These are phyloP conservation scores for Chascanopsetta lugubris DNA, from an alignment of 2,113 vertebrate species.

Conservation along the genomic window DNA sequence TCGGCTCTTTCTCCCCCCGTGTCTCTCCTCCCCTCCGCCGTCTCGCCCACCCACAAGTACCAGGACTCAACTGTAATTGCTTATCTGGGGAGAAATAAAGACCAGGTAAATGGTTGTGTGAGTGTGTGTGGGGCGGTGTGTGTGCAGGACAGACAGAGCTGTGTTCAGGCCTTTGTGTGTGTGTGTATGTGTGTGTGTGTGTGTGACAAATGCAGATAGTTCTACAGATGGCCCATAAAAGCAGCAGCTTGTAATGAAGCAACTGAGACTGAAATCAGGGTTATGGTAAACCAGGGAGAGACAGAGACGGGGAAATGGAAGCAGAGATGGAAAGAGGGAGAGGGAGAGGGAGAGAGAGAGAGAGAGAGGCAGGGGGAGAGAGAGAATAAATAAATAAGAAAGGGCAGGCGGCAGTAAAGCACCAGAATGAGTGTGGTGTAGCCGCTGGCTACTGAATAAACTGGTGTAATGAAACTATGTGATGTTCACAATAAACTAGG, in stretches of 20 bases:
- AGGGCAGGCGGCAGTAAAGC: slow-evolving; percentile 60
- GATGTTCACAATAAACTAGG: slow-evolving; percentile 62
- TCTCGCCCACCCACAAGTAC: slow-evolving; percentile 31
- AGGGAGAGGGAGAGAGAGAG: slow-evolving; percentile 26
- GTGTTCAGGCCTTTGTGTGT: slow-evolving; percentile 12
- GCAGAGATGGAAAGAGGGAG: slow-evolving; percentile 37
- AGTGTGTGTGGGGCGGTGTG: slow-evolving; percentile 10
- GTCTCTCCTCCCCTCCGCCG: slow-evolving; percentile 1
- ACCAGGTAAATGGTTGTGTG: slow-evolving; percentile 53
- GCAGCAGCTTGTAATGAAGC: slow-evolving; percentile 79
- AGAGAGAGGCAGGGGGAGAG: slow-evolving; percentile 41
- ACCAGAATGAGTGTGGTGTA: slow-evolving; percentile 46
- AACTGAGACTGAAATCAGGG: slow-evolving; percentile 77
- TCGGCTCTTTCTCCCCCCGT: slow-evolving; percentile 12
- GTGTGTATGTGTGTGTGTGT: slow-evolving; percentile 3
- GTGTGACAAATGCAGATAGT: slow-evolving; percentile 67
- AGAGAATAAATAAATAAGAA: slow-evolving; percentile 68
- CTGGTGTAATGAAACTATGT: slow-evolving; percentile 65
- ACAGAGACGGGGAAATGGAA: slow-evolving; percentile 25
- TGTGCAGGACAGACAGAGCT: slow-evolving; percentile 13
- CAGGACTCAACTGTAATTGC: slow-evolving; percentile 59
- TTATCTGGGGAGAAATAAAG: slow-evolving; percentile 73
- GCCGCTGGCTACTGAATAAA: slow-evolving; percentile 66
- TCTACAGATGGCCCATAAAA: slow-evolving; percentile 80
- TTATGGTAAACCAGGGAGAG: slow-evolving; percentile 74